Percentiles rank a stretch among this genome's conserved stretches.
Evolutionary conservation across 1,140 invertebrate species (phyloP).

Genomic region (Drosophila lacteicornis): DNA sequence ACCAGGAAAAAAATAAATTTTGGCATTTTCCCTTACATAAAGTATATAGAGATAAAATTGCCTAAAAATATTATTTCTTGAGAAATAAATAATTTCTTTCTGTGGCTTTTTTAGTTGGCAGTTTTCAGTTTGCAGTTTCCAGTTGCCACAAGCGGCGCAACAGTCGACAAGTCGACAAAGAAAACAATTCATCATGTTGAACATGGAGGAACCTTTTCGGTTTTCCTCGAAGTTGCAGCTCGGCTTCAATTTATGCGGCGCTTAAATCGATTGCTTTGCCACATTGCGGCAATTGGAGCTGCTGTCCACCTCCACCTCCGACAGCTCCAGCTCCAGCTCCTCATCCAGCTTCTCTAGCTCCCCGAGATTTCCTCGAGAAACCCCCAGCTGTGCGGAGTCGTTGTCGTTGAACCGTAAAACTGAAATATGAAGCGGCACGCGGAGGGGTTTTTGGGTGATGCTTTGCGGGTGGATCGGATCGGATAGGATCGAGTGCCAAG

Average conservation of each 20-base stretch:
- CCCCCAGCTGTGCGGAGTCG: constrained; percentile 38
- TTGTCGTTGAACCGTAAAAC: constrained; percentile 78
- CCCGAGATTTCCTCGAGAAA: constrained; percentile 18
- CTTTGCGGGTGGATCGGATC: constrained; percentile 67
- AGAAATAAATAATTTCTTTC: background rate
- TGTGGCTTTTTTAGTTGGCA: constrained; percentile 41
- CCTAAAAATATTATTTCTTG: background rate
- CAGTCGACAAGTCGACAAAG: constrained; percentile 80
- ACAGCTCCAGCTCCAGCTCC: constrained; percentile 15
- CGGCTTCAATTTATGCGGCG: constrained; percentile 76
- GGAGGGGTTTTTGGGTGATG: constrained; percentile 46
- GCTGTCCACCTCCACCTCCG: constrained; percentile 18
- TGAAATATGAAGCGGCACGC: constrained; percentile 68
- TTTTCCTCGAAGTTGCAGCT: constrained; percentile 39
- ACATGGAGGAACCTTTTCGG: constrained; percentile 75
- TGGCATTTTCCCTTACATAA: too few species aligned
- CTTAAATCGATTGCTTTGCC: constrained; percentile 82
- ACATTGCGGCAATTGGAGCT: constrained; percentile 76
- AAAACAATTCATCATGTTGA: constrained; percentile 81
- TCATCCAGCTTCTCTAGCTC: constrained; percentile 11
- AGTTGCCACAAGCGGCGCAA: constrained; percentile 42
- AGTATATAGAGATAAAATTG: too few species aligned
- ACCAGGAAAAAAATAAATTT: too few species aligned
- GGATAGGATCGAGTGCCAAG: constrained; percentile 25
- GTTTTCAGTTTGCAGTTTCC: constrained; percentile 36